A percentile compares a stretch with the other conserved stretches of the same genome.
Conservation (phyloP, 2,797 vertebrate species). For the Threskiornis aethiopicus region DNA sequence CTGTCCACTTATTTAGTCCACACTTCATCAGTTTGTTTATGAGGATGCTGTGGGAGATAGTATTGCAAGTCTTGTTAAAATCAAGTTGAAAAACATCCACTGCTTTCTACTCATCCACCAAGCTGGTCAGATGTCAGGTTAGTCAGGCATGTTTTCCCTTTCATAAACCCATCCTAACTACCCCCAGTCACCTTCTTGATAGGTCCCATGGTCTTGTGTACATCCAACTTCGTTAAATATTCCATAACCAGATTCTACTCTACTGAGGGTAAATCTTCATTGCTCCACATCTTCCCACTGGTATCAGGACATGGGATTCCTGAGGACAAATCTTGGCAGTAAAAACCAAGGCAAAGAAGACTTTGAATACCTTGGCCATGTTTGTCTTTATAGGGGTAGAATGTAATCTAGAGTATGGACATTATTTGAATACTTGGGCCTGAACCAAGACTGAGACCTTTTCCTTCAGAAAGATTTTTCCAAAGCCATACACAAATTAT, state of each 20-base stretch:
- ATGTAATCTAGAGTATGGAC: not conserved
- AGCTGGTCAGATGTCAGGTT: not conserved
- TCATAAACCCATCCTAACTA: not conserved
- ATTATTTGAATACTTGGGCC: not conserved
- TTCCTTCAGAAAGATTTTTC: not conserved
- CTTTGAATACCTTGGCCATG: not conserved
- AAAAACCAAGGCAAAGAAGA: not conserved
- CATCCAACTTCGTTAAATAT: not conserved
- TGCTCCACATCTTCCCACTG: not conserved
- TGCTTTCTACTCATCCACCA: not conserved
- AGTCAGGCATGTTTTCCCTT: not conserved
- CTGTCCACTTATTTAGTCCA: not conserved
- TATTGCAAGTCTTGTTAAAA: not conserved
- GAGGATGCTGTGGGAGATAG: not conserved
- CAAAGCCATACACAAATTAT: not conserved
- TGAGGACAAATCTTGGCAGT: not conserved
- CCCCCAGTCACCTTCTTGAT: not conserved
- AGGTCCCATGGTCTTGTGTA: not conserved
- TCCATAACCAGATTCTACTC: not conserved
- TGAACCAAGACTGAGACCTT: not conserved
- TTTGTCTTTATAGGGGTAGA: not conserved
- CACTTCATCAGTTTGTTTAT: not conserved
- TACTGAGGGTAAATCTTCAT: not conserved
- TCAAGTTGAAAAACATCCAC: not conserved
- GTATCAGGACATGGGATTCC: not conserved